Percentiles rank a stretch among this genome's conserved stretches.
phyloP scores from a whole-genome alignment of 2,797 vertebrate genomes.

The Mormyrus hasselquistii region DNA sequence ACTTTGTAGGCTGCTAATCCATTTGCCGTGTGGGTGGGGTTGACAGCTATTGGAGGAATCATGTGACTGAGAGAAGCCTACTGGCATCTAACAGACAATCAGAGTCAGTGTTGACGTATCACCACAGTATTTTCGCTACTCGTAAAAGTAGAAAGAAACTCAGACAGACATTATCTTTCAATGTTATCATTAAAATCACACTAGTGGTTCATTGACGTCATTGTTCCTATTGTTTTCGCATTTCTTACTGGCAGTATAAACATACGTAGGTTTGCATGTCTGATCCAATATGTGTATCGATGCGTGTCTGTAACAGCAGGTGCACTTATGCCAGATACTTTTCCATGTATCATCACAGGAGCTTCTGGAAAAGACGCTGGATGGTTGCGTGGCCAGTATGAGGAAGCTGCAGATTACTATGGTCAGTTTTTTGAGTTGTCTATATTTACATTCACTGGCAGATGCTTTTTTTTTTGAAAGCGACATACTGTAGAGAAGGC shows the following conservation, averaged over 20 bases:
- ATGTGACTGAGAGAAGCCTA: background rate
- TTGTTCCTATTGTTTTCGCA: background rate
- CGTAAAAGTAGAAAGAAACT: background rate
- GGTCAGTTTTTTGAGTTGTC: background rate
- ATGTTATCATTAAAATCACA: background rate
- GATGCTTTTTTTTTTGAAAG: background rate
- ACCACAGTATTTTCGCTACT: background rate
- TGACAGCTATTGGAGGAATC: background rate
- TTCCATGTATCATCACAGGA: constrained; percentile 44
- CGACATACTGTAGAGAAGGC: background rate
- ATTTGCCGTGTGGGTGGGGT: background rate
- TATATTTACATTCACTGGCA: background rate
- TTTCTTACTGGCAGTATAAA: background rate
- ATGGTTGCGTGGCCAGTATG: background rate
- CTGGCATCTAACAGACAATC: background rate
- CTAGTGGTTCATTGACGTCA: background rate
- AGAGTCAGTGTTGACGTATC: background rate
- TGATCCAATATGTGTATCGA: background rate
- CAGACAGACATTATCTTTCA: background rate
- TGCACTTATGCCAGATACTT: background rate
- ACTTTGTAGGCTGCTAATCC: background rate
- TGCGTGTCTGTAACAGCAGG: background rate
- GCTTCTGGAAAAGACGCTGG: background rate
- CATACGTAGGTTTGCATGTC: background rate
- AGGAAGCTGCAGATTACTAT: background rate